A percentile compares a stretch with the other conserved stretches of the same genome.
phyloP scores from a whole-genome alignment of 2,113 vertebrate genomes.

The Cephalopholis sonnerati region DNA sequence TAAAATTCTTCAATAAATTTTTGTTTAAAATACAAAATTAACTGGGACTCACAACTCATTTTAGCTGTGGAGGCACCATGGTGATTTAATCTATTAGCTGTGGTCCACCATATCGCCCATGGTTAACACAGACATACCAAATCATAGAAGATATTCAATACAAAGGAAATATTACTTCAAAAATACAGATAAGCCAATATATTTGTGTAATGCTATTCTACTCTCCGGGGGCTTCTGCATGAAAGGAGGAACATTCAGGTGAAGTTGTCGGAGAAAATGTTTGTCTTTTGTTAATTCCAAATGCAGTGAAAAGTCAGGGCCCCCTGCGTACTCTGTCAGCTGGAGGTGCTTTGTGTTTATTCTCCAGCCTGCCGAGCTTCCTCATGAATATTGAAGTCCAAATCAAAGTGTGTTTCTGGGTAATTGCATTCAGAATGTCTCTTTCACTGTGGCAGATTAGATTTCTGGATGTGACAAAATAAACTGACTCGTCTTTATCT shows the following conservation, averaged over 20 bases:
- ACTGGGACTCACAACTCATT: background rate
- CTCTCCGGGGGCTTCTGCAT: background rate
- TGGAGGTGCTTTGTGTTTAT: slow-evolving; percentile 22
- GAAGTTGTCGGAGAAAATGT: slow-evolving; percentile 1
- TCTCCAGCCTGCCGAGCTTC: slow-evolving; percentile 21
- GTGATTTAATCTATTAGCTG: background rate
- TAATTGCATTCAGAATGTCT: slow-evolving; percentile 8
- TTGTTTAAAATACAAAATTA: background rate
- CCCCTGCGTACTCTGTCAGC: slow-evolving; percentile 4
- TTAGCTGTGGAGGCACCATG: too few species aligned
- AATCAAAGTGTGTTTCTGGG: slow-evolving; percentile 20
- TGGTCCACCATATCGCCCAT: too few species aligned
- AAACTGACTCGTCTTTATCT: background rate
- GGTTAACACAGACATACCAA: too few species aligned
- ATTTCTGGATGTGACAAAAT: background rate
- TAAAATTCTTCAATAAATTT: background rate
- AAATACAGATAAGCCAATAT: background rate
- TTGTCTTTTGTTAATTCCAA: slow-evolving; percentile 15
- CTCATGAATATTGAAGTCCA: slow-evolving; percentile 35
- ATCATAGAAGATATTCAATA: background rate
- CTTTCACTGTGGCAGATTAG: background rate
- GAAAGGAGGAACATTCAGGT: too few species aligned
- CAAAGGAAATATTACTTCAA: background rate
- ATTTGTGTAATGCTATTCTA: too few species aligned
- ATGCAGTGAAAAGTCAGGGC: slow-evolving; percentile 3